Evolutionary conservation across 2,888 invertebrate genomes (phyloP).

Genomic region (Meiosimyza platycephala): DNA sequence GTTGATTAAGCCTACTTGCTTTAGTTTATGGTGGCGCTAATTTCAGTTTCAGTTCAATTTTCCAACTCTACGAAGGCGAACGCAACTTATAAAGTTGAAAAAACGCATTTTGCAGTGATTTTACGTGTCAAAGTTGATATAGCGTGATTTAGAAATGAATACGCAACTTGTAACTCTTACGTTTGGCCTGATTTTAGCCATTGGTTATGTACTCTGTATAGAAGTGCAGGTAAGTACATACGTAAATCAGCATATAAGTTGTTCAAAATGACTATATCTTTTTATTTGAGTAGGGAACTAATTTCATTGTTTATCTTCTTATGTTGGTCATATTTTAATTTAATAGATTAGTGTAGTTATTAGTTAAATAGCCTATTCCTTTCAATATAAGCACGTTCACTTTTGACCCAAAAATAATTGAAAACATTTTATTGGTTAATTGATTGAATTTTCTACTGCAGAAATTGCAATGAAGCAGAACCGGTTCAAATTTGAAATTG

Average conservation of each 20-base stretch:
- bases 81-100: constrained; percentile 1
- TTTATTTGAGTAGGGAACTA: neutral
- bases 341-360: neutral
- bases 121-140: neutral
- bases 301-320: neutral
- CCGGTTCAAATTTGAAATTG: constrained; percentile 48
- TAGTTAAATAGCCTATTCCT: neutral
- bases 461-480: constrained; percentile 38
- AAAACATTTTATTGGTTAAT: constrained; percentile 24
- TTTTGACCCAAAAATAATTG: constrained; percentile 64
- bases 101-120: neutral
- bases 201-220: constrained; percentile 44
- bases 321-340: neutral
- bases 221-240: constrained; percentile 56
- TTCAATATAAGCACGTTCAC: constrained; percentile 56
- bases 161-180: constrained; percentile 29
- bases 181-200: constrained; percentile 32
- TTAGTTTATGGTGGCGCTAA: neutral
- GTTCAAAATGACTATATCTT: no score
- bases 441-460: constrained; percentile 2
- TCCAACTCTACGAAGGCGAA: constrained; percentile 49
- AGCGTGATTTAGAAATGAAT: constrained; percentile 26
- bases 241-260: neutral
- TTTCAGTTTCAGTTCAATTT: constrained; percentile 52
- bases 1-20: neutral